These are phyloP conservation scores for Uropetala carovei DNA, from an alignment of 2,888 invertebrate genomes.

Conservation along the genomic window DNA sequence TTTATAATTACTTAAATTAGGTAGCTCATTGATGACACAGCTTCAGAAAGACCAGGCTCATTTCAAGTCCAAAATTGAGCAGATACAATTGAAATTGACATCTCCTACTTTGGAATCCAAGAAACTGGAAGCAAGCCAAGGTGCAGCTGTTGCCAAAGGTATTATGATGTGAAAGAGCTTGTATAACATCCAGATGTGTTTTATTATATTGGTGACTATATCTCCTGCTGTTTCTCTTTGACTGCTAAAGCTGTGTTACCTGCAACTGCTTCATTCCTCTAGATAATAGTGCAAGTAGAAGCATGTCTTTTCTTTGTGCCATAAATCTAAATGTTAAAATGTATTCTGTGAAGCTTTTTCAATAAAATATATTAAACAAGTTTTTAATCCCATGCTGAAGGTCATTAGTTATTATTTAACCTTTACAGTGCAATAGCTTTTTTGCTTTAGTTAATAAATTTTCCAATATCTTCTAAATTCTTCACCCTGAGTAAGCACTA, in stretches of 20 bases:
- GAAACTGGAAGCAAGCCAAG: conserved; percentile 71
- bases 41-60: conserved; percentile 83
- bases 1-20: not conserved
- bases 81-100: conserved; percentile 86
- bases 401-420: no score
- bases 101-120: conserved; percentile 81
- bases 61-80: conserved; percentile 89
- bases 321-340: not conserved
- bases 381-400: not conserved
- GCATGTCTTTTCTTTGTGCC: not conserved
- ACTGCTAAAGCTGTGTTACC: not conserved
- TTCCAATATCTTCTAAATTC: no score
- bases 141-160: conserved; percentile 70
- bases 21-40: conserved; percentile 76
- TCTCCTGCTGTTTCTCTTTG: not conserved
- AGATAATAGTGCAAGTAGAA: not conserved
- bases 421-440: no score
- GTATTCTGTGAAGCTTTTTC: not conserved
- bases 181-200: not conserved
- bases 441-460: no score
- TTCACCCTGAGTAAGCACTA: no score
- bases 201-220: not conserved
- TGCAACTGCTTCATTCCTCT: not conserved
- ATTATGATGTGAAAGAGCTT: conserved; percentile 33
- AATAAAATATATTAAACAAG: not conserved